Base-by-base conservation (phyloP, 2,797 vertebrate genomes). In the Anguilla megastoma region DNA sequence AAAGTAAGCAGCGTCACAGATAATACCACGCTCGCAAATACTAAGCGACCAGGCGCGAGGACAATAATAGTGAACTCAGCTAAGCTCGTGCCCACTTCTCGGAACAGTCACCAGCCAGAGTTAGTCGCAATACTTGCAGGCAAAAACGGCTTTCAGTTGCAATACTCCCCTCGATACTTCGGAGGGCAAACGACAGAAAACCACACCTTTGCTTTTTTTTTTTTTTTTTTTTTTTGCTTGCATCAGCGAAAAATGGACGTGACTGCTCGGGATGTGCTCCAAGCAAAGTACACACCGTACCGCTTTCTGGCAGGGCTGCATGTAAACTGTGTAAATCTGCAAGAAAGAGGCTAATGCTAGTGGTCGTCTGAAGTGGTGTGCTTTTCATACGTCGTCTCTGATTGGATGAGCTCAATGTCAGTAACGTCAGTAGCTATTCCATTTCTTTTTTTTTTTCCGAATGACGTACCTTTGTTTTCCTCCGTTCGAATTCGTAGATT, bases 361-460 rank as follows among this genome's bases (percentile, higher is more conserved):
- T 94, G 93, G 93, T 89, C 93, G 91, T 89, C 91, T 85, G 86
- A 85, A 92, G 91, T 93, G 91, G 93, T 92, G 91, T 93, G 94
- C 92, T 94, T 92, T 90, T 86, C 86, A 1, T 82, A 45, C 48
- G 69, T 87, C 89, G 24, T 24, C 86, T 93, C 86, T 92, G 91
- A 95, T 94, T 96, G 95, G 93, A 88, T 88, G 85, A 90, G 4
- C 63, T 5, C 71, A 85, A 83, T 89, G 92, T 94, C 94, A 93
- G 91, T 95, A 93, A 94, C 16, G 30, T n/a, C 85, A 24, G 5
- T 79, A 41, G 36, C 33, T 45, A 79, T 4, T 79, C 14, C 33
- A 21, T 74, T 74, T 18, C 36, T 21, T 5, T 1, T 0, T 79
- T 79, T 63, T 27, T 30, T 14, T 12, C 2, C 7, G 18, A 79